phyloP scores from a whole-genome alignment of 2,888 invertebrate genomes.

The Macaria notata region DNA sequence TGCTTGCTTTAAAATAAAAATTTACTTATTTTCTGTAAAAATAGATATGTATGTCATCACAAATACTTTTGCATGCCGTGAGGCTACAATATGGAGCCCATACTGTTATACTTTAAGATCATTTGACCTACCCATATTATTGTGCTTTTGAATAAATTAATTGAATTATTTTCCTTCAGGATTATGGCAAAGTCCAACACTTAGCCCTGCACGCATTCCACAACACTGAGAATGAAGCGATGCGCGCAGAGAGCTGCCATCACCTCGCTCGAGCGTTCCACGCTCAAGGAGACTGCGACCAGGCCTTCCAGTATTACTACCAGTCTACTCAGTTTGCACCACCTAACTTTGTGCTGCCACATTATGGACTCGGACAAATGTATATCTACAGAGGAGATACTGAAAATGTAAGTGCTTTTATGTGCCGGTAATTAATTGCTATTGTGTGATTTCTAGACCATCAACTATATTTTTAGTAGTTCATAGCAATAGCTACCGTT shows the following conservation, averaged over 20 bases:
- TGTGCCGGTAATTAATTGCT: not conserved
- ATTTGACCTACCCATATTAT: no score
- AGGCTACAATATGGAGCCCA: no score
- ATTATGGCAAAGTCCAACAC: slow-evolving; percentile 97
- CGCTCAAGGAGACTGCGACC: slow-evolving; percentile 96
- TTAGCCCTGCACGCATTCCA: slow-evolving; percentile 98
- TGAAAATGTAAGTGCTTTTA: slow-evolving; percentile 87
- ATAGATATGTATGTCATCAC: no score
- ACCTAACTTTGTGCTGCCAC: slow-evolving; percentile 96
- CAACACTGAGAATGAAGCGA: slow-evolving; percentile 99
- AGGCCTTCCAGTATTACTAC: slow-evolving; percentile 99
- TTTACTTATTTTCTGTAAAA: no score
- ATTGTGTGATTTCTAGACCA: not conserved
- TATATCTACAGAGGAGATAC: slow-evolving; percentile 98
- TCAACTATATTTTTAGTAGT: no score
- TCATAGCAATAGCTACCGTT: no score
- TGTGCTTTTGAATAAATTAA: not conserved
- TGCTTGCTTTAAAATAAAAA: no score
- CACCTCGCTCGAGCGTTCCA: slow-evolving; percentile 98
- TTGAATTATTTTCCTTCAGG: slow-evolving; percentile 67
- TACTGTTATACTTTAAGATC: no score
- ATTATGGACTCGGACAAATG: slow-evolving; percentile 99
- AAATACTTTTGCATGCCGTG: no score
- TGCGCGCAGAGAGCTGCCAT: slow-evolving; percentile 99
- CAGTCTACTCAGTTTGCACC: slow-evolving; percentile 99